Evolutionary conservation across 1,140 invertebrate species (phyloP).

Genomic region (Calephelis nemesis): DNA sequence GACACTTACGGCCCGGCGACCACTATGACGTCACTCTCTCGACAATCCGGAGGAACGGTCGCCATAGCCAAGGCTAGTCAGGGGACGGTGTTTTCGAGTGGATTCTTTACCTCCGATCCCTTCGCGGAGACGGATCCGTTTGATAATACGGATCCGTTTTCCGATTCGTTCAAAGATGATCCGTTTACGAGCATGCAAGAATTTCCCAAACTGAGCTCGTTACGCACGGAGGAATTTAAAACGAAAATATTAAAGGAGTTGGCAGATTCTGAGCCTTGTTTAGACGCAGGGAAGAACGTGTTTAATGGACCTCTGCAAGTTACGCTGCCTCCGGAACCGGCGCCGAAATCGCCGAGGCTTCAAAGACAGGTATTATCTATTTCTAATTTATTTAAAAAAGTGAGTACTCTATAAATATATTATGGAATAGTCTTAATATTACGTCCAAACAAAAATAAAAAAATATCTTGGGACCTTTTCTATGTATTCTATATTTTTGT

Average conservation of each 20-base stretch:
- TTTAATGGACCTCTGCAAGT: slow-evolving; percentile 84
- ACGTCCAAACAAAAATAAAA: no score
- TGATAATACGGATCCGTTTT: slow-evolving; percentile 83
- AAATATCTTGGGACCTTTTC: no score
- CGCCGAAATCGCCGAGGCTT: slow-evolving; percentile 65
- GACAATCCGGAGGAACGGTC: slow-evolving; percentile 75
- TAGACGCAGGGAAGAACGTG: slow-evolving; percentile 47
- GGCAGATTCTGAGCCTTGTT: slow-evolving; percentile 32
- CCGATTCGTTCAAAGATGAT: slow-evolving; percentile 80
- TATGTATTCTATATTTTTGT: no score
- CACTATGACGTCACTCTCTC: slow-evolving; percentile 70
- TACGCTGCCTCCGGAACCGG: slow-evolving; percentile 82
- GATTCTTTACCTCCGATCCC: slow-evolving; percentile 81
- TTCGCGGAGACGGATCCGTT: slow-evolving; percentile 87
- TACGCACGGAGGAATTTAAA: slow-evolving; percentile 49
- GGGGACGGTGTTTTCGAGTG: slow-evolving; percentile 38
- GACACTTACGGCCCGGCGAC: slow-evolving; percentile 62
- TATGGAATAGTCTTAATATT: no score
- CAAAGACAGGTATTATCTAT: slow-evolving; percentile 59
- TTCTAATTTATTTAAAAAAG: no score
- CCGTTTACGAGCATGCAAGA: slow-evolving; percentile 80
- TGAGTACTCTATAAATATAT: no score
- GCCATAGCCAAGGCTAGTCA: slow-evolving; percentile 64
- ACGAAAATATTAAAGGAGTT: slow-evolving; percentile 41
- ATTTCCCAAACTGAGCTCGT: slow-evolving; percentile 55